Percentiles rank a stretch among this genome's conserved stretches.
Conservation (phyloP, 2,888 invertebrate species). For the Leptopilina syphax region DNA sequence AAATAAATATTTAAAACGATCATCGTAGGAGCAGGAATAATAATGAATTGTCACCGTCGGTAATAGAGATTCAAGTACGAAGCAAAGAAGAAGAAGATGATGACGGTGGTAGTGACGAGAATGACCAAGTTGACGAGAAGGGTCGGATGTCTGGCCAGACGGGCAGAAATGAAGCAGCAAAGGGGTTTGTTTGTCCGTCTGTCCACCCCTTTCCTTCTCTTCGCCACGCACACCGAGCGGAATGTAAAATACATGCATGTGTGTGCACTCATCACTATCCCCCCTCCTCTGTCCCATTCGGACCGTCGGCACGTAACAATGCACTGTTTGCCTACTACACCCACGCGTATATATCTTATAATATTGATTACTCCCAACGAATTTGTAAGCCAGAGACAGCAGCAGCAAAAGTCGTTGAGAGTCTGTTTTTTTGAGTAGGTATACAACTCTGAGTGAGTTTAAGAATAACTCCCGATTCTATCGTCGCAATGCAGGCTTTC, state of each 20-base stretch:
- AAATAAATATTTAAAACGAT: no score
- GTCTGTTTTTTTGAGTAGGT: not conserved
- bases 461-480: slow-evolving; percentile 41
- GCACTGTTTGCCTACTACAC: slow-evolving; percentile 72
- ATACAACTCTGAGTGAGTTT: no score
- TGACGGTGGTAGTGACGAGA: slow-evolving; percentile 43
- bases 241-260: not conserved
- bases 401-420: slow-evolving; percentile 12
- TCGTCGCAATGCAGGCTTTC: slow-evolving; percentile 51
- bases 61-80: slow-evolving; percentile 56
- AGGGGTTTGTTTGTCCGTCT: slow-evolving; percentile 77
- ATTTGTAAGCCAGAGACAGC: slow-evolving; percentile 58
- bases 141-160: slow-evolving; percentile 75
- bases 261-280: slow-evolving; percentile 41
- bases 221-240: slow-evolving; percentile 37
- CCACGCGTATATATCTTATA: slow-evolving; percentile 69
- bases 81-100: slow-evolving; percentile 49
- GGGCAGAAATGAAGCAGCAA: slow-evolving; percentile 76
- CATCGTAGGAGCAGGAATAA: not conserved
- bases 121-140: slow-evolving; percentile 62
- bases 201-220: slow-evolving; percentile 71
- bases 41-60: slow-evolving; percentile 44
- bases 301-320: slow-evolving; percentile 66
- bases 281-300: slow-evolving; percentile 52
- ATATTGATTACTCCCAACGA: slow-evolving; percentile 72